Evolutionary conservation across 2,888 invertebrate genomes (phyloP).

Genomic region (Spisula solida): DNA sequence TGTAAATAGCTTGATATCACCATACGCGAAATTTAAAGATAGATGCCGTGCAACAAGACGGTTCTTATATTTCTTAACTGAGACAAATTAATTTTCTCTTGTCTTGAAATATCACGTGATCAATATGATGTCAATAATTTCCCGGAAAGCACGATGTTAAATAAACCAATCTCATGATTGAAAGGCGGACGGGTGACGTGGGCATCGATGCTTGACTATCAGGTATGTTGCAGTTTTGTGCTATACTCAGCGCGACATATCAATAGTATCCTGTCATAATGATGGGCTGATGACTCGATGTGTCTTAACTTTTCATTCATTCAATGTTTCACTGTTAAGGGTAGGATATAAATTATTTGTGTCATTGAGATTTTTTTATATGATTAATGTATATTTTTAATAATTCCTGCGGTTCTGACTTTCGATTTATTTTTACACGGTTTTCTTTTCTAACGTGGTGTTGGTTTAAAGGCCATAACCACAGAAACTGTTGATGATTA

Average conservation of each 20-base stretch:
- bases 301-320: not conserved
- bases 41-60: not conserved
- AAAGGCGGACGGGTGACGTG: not conserved
- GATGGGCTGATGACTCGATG: not conserved
- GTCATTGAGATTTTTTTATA: no score
- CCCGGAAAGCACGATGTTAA: not conserved
- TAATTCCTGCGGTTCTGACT: no score
- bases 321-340: not conserved
- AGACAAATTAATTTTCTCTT: conserved; percentile 15
- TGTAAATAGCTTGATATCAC: not conserved
- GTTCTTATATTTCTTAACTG: not conserved
- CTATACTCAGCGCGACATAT: not conserved
- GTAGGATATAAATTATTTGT: not conserved
- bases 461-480: no score
- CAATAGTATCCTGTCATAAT: not conserved
- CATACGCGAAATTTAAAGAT: not conserved
- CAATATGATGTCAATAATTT: not conserved
- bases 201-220: not conserved
- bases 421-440: no score
- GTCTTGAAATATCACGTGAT: not conserved
- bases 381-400: no score
- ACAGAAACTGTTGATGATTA: no score
- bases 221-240: not conserved
- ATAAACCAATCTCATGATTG: not conserved
- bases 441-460: no score